Evolutionary conservation across 2,797 vertebrate genomes (phyloP).

Genomic region (Chiloscyllium punctatum): DNA sequence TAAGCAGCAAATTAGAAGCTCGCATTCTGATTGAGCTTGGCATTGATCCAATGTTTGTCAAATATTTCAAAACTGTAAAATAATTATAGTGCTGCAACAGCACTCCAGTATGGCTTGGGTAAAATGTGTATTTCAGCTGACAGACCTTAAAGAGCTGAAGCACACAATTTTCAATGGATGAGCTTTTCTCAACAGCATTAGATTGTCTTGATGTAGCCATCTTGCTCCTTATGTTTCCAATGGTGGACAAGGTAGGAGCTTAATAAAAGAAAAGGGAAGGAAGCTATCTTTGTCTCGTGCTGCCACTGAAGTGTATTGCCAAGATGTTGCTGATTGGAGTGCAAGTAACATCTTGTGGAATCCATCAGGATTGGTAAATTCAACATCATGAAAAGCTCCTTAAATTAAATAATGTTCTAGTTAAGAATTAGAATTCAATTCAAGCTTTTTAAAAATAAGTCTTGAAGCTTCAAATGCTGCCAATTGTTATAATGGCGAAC

Average conservation of each 20-base stretch:
- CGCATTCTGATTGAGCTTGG: not conserved
- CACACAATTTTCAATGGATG: not conserved
- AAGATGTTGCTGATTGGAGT: not conserved
- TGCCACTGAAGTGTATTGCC: not conserved
- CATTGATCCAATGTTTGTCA: not conserved
- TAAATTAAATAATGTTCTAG: not conserved
- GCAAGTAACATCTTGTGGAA: not conserved
- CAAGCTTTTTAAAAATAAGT: not conserved
- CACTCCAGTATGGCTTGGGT: not conserved
- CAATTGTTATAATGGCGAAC: not conserved
- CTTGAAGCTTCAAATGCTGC: not conserved
- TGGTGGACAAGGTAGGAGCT: not conserved
- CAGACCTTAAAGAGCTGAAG: not conserved
- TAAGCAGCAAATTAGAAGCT: not conserved
- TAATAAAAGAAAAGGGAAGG: not conserved
- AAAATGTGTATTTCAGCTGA: not conserved
- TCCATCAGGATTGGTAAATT: not conserved
- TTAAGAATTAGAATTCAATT: not conserved
- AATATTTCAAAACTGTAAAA: not conserved
- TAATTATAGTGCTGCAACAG: not conserved
- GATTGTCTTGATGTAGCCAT: not conserved
- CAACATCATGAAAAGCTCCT: not conserved
- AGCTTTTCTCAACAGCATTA: not conserved
- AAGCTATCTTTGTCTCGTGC: not conserved
- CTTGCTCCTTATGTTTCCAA: not conserved